Base-by-base conservation (phyloP, 2,888 invertebrate species). In the Mellilla xanthometata region DNA sequence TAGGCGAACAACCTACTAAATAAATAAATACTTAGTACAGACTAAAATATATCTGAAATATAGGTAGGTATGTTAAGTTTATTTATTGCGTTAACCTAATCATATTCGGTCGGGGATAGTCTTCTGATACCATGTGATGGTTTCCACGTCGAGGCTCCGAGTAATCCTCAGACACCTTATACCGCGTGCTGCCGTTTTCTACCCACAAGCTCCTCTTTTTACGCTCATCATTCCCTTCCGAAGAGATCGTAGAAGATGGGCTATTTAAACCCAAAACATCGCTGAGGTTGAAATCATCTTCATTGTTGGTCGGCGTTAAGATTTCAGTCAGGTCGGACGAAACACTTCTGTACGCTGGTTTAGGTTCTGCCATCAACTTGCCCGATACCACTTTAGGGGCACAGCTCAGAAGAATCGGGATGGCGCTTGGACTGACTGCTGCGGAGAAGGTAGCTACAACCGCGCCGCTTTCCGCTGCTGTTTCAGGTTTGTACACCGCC, bases 391-490 rank as follows among this genome's bases (percentile, higher is more conserved):
- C 62, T 26, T 61, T 59, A 0, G 72, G 69, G 3, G 67, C 52
- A 39, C 72, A 72, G 54, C 61, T 68, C 1, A 73, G 55, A 2
- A 73, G 64, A 2, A 71, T 34, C 1, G 72, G 72, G 26, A 49
- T 22, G 8, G 52, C 40, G 24, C 27, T 36, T 12, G 40, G 26
- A 11, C 48, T 13, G 19, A 27, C 12, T 7, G 13, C 26, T 11
- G 23, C 11, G 4, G 43, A 29, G 27, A 41, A 50, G 2, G 36
- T 36, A 5, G 56, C 45, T 3, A 48, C 23, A 1, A 29, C 26
- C 5, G 2, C 22, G 5, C 12, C 11, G 23, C 1, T n/a, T 22
- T 31, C 12, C 11, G 23, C 3, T 30, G 12, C 12, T 12, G 49
- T 36, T 10, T n/a, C 9, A 11, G 46, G 35, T 11, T 35, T 32